Evolutionary conservation across 2,113 vertebrate genomes (phyloP).

Genomic region (Myocastor coypus): DNA sequence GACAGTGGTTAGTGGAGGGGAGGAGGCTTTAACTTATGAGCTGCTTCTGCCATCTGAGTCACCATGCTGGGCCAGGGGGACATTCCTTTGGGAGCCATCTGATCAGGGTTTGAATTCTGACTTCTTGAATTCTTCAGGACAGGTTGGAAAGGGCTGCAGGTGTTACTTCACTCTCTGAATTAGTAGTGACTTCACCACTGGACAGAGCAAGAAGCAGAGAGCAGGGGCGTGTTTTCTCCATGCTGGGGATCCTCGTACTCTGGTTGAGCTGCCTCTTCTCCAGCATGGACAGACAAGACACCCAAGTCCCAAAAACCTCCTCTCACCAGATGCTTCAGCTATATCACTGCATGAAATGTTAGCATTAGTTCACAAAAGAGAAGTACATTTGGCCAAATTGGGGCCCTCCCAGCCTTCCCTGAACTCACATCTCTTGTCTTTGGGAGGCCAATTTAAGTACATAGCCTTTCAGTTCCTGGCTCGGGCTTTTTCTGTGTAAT

Average conservation of each 20-base stretch:
- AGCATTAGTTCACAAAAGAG: neutral
- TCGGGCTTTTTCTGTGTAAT: neutral
- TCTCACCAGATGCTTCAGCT: neutral
- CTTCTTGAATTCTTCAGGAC: neutral
- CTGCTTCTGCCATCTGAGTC: neutral
- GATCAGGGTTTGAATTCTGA: neutral
- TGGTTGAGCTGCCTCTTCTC: neutral
- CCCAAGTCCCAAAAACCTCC: neutral
- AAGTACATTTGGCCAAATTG: neutral
- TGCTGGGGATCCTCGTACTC: neutral
- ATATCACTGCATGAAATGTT: neutral
- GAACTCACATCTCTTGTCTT: neutral
- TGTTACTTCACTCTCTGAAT: neutral
- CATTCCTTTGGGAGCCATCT: neutral
- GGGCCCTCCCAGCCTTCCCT: neutral
- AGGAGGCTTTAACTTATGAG: neutral
- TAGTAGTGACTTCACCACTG: neutral
- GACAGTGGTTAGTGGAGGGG: neutral
- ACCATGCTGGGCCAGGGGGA: neutral
- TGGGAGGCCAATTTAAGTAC: neutral
- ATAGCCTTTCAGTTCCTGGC: neutral
- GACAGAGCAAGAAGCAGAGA: neutral
- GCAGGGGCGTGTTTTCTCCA: neutral
- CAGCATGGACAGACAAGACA: neutral
- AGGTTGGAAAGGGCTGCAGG: neutral